phyloP scores from a whole-genome alignment of 2,888 invertebrate species.

The Scaptomyza tumidula region DNA sequence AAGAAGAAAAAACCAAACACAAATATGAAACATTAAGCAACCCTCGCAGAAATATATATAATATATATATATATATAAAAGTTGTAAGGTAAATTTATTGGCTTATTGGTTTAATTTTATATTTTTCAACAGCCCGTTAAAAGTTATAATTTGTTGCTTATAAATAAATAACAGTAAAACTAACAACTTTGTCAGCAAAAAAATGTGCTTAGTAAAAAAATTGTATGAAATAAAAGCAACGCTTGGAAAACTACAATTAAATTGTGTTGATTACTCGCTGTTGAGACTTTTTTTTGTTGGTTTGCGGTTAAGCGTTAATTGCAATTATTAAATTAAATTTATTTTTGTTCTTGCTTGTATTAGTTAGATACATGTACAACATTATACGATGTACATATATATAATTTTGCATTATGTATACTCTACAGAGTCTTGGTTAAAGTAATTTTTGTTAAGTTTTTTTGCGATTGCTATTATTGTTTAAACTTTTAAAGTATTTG shows the following conservation, averaged over 20 bases:
- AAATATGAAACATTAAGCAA: neutral
- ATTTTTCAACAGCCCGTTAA: neutral
- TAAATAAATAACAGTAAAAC: slow-evolving; percentile 24
- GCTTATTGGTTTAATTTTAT: neutral
- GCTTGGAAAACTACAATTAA: slow-evolving; percentile 54
- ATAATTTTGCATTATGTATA: neutral
- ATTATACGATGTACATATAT: neutral
- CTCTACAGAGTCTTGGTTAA: neutral
- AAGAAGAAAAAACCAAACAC: no score
- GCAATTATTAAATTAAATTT: slow-evolving; percentile 53
- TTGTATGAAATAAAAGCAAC: slow-evolving; percentile 12
- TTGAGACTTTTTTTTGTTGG: slow-evolving; percentile 25
- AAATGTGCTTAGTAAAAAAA: slow-evolving; percentile 4
- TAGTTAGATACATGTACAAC: neutral
- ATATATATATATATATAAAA: neutral
- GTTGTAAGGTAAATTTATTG: no score
- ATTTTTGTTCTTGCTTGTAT: neutral
- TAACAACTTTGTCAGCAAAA: neutral
- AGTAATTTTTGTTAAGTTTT: neutral
- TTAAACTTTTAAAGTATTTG: slow-evolving; percentile 11
- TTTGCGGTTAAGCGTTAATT: slow-evolving; percentile 37
- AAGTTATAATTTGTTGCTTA: neutral
- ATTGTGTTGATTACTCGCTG: slow-evolving; percentile 50
- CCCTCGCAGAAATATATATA: neutral
- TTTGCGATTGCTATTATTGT: neutral